phyloP scores from a whole-genome alignment of 1,140 invertebrate genomes.

The Zaprionus taronus region DNA sequence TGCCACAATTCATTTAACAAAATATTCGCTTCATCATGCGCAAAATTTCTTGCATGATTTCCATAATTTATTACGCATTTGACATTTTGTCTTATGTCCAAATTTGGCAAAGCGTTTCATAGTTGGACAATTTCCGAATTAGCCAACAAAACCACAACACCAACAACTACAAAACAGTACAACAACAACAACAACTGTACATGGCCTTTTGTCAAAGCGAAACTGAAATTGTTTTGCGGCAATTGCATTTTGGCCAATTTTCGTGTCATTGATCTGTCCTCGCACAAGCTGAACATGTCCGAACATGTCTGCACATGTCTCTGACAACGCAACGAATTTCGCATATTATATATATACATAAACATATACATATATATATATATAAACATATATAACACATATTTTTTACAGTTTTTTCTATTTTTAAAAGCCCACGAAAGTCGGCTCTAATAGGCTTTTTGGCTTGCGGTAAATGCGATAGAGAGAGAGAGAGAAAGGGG shows the following conservation, averaged over 20 bases:
- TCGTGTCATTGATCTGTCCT: constrained; percentile 66
- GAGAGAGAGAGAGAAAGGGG: neutral
- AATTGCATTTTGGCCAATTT: constrained; percentile 64
- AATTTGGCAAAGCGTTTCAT: constrained; percentile 59
- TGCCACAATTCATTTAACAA: neutral
- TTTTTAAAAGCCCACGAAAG: constrained; percentile 4
- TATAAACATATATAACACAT: neutral
- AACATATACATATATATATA: neutral
- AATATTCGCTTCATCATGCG: constrained; percentile 2
- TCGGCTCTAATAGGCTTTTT: constrained; percentile 7
- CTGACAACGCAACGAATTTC: constrained; percentile 12
- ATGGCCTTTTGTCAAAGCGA: constrained; percentile 45
- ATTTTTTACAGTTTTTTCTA: constrained; percentile 18
- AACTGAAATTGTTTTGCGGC: constrained; percentile 5
- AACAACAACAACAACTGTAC: constrained; percentile 37
- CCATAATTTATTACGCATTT: constrained; percentile 51
- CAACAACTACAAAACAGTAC: constrained; percentile 12
- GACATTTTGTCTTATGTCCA: constrained; percentile 72
- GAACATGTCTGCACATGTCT: constrained; percentile 1
- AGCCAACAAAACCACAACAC: constrained; percentile 60
- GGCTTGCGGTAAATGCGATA: constrained; percentile 36
- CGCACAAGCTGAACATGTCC: constrained; percentile 9
- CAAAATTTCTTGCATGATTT: constrained; percentile 35
- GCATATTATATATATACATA: constrained; percentile 13
- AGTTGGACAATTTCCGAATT: constrained; percentile 65